These are phyloP conservation scores for Babyrousa celebensis DNA, from an alignment of 2,797 vertebrate species.

Conservation along the genomic window DNA sequence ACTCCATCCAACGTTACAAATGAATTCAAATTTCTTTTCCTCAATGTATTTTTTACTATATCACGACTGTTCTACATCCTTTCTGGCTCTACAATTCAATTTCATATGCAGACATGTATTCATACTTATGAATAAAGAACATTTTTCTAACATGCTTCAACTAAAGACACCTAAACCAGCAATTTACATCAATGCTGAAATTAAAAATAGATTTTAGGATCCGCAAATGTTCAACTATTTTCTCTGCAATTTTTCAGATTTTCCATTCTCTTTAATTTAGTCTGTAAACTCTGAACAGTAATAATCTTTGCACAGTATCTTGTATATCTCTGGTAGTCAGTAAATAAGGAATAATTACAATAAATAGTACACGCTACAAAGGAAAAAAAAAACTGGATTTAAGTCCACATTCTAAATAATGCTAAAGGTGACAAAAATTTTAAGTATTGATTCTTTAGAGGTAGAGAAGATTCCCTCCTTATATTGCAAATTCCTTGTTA, in stretches of 20 bases:
- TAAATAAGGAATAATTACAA: slow-evolving; percentile 78
- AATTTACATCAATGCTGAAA: slow-evolving; percentile 70
- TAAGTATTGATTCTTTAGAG: slow-evolving; percentile 79
- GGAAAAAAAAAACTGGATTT: slow-evolving; percentile 57
- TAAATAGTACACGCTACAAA: slow-evolving; percentile 77
- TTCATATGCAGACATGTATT: slow-evolving; percentile 49
- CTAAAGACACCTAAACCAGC: slow-evolving; percentile 66
- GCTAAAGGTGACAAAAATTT: slow-evolving; percentile 53
- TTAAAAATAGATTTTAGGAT: slow-evolving; percentile 68
- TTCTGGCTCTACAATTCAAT: slow-evolving; percentile 69
- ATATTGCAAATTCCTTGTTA: slow-evolving; percentile 67
- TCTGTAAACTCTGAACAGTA: slow-evolving; percentile 76
- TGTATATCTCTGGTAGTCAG: slow-evolving; percentile 58
- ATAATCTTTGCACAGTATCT: slow-evolving; percentile 70
- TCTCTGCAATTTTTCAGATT: slow-evolving; percentile 64
- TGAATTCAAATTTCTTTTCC: slow-evolving; percentile 53
- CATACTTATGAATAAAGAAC: slow-evolving; percentile 47
- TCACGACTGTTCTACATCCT: slow-evolving; percentile 57
- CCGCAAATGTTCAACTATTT: slow-evolving; percentile 68
- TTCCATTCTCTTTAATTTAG: slow-evolving; percentile 72
- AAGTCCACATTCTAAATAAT: slow-evolving; percentile 66
- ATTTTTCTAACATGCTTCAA: slow-evolving; percentile 79
- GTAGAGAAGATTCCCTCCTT: slow-evolving; percentile 83
- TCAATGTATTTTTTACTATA: slow-evolving; percentile 40
- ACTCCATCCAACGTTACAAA: slow-evolving; percentile 22